These are phyloP conservation scores for Oreochromis spilurus DNA, from an alignment of 2,113 vertebrate genomes.

Conservation along the genomic window DNA sequence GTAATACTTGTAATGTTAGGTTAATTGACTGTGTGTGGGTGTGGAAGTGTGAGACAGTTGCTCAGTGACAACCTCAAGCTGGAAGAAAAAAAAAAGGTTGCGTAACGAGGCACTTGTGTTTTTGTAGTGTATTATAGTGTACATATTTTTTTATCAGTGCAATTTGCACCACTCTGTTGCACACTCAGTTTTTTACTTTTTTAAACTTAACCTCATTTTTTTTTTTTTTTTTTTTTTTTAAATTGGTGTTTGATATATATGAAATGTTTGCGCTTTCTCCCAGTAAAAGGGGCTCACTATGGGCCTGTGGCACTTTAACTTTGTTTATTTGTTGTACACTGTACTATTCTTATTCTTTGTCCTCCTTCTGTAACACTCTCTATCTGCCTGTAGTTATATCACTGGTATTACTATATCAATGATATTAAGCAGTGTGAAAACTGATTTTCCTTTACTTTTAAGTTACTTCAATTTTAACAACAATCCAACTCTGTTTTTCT, in stretches of 20 bases:
- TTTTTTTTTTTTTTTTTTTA: fast-evolving
- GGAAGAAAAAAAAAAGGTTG: not conserved
- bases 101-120: not conserved
- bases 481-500: not conserved
- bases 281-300: not conserved
- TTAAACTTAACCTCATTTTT: not conserved
- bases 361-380: not conserved
- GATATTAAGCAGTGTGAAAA: not conserved
- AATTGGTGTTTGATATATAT: not conserved
- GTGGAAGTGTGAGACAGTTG: not conserved
- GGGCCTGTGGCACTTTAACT: not conserved
- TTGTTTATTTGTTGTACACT: not conserved
- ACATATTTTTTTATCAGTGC: not conserved
- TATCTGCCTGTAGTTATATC: not conserved
- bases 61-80: not conserved
- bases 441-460: not conserved
- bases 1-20: slow-evolving; percentile 51
- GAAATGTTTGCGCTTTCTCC: not conserved
- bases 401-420: not conserved
- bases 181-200: not conserved
- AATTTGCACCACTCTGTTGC: not conserved
- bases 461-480: not conserved
- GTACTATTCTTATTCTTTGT: not conserved
- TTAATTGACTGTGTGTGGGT: not conserved
- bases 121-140: not conserved